Base-by-base conservation (phyloP, 2,113 vertebrate species). In the Cynocephalus volans region DNA sequence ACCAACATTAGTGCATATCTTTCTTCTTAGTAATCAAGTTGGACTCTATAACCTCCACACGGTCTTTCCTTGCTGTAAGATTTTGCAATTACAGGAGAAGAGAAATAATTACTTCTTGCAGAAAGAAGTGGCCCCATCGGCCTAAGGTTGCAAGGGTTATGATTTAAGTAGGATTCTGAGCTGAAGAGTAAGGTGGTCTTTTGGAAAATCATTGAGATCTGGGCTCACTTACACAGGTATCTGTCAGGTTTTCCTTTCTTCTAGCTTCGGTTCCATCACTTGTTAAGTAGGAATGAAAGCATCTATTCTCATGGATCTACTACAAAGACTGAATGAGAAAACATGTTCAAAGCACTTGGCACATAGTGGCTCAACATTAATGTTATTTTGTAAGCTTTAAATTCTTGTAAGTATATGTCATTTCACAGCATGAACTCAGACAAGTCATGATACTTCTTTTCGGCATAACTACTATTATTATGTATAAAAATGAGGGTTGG, bases 21-120 rank as follows among this genome's bases (percentile, higher is more conserved):
- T 97, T 96, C 88, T 96, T 96, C 88, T 89, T 88, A 50, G 69
- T 96, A 90, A 95, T 87, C 73, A 90, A 85, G 54, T 96, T 90
- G 69, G 50, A 82, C 50, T 86, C 15, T n/a, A 86, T 95, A 95
- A 65, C 21, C 80, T 89, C 94, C 80, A 93, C 96, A 80, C 92
- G 94, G 54, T 92, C 58, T 95, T 97, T 94, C 73, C n/a, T 73
- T 97, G 81, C 62, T 93, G 62, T 58, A 72, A 97, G 72, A 89
- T 85, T 93, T 95, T 91, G 6, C 89, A 92, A 95, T 97, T 93
- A 85, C n/a, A 41, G 69, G 28, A 58, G 1, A 69, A 80, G 85
- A 95, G 81, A 82, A 97, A 92, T 48, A 93, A 95, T 92, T 79
- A 26, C 73, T 93, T 77, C 56, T 90, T 28, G 65, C 52, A 81